phyloP scores from a whole-genome alignment of 2,113 vertebrate genomes.

The Equus quagga region DNA sequence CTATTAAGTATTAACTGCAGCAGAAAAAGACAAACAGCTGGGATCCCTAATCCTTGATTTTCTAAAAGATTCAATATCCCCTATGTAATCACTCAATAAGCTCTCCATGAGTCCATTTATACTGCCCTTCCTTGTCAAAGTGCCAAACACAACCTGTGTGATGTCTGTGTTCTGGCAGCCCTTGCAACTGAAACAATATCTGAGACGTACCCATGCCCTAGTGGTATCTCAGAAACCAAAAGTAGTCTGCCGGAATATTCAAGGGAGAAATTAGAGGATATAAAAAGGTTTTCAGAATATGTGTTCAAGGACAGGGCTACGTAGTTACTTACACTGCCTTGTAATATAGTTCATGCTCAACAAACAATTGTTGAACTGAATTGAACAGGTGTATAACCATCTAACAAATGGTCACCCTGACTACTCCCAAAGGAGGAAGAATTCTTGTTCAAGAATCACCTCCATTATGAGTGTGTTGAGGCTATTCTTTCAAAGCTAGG shows the following conservation, averaged over 20 bases:
- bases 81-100: conserved; percentile 1
- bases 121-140: background rate
- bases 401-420: background rate
- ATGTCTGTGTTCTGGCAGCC: background rate
- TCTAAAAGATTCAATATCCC: background rate
- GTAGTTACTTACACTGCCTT: background rate
- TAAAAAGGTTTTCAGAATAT: background rate
- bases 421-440: background rate
- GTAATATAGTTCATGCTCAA: background rate
- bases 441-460: background rate
- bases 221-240: background rate
- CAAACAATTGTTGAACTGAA: conserved; percentile 10
- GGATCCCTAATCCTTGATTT: background rate
- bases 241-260: background rate
- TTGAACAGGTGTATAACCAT: background rate
- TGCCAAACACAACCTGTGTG: background rate
- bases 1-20: conserved; percentile 12
- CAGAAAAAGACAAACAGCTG: conserved; percentile 26
- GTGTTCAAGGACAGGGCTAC: background rate
- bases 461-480: background rate
- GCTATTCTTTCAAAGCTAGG: background rate
- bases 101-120: background rate
- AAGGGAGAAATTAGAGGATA: background rate
- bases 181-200: background rate
- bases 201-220: background rate